phyloP scores from a whole-genome alignment of 2,797 vertebrate species.

The Hippopotamyrus pictus region DNA sequence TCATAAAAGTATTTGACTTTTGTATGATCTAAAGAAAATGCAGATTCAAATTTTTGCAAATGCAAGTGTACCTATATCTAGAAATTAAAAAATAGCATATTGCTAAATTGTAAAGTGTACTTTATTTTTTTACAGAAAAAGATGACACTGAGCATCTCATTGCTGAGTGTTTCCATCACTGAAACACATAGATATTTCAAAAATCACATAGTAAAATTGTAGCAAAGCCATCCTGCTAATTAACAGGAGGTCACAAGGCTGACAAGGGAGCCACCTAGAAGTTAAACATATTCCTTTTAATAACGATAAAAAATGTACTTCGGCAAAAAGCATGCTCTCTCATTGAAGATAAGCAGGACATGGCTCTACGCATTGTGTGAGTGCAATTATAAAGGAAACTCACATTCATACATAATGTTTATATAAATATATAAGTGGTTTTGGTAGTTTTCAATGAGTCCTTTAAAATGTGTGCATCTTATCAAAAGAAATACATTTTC shows the following conservation, averaged over 20 bases:
- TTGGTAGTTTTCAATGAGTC: background rate
- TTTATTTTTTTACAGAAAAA: background rate
- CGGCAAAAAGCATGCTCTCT: background rate
- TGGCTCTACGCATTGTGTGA: background rate
- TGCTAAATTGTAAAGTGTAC: background rate
- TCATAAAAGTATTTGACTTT: background rate
- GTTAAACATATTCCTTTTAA: background rate
- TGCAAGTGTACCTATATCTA: background rate
- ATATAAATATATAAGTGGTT: constrained; percentile 11
- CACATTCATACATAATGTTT: background rate
- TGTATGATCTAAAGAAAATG: background rate
- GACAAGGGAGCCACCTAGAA: background rate
- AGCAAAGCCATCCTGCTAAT: background rate
- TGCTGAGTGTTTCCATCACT: background rate
- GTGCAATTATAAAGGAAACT: background rate
- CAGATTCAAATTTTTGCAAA: background rate
- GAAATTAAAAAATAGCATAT: background rate
- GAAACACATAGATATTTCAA: background rate
- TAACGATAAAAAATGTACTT: background rate
- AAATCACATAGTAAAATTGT: background rate
- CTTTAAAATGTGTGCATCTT: background rate
- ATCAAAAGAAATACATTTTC: background rate
- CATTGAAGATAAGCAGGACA: background rate
- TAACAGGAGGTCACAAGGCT: background rate
- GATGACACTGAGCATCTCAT: background rate